Conservation (phyloP, 2,888 invertebrate genomes). For the Lepidocyrtoides sp. region DNA sequence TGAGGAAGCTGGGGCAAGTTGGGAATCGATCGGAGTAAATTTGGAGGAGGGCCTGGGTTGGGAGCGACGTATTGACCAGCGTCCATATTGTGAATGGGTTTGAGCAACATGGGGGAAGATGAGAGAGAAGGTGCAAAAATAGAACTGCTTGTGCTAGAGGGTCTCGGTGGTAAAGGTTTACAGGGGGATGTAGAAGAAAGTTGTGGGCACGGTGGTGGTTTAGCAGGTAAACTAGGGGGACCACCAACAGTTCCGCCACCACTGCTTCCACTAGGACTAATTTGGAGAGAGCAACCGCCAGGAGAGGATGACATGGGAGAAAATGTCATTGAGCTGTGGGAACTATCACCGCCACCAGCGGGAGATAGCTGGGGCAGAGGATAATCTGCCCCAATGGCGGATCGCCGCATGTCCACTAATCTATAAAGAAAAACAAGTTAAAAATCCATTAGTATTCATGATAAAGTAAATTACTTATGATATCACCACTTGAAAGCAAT, state of each 20-base stretch:
- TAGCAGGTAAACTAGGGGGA: constrained; percentile 56
- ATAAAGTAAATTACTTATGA: not conserved
- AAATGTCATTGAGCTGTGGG: constrained; percentile 61
- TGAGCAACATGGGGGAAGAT: constrained; percentile 63
- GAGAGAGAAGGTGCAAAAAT: constrained; percentile 66
- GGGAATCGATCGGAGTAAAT: constrained; percentile 82
- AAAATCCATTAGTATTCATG: not conserved
- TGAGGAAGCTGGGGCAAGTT: constrained; percentile 83
- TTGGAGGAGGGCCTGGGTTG: constrained; percentile 47
- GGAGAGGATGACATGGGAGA: constrained; percentile 64
- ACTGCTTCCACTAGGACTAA: constrained; percentile 53
- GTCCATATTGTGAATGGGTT: constrained; percentile 53
- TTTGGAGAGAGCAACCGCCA: constrained; percentile 73
- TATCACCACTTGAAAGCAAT: not conserved
- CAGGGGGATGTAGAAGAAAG: constrained; percentile 54
- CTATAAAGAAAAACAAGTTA: constrained; percentile 69
- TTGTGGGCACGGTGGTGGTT: constrained; percentile 47
- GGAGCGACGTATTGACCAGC: constrained; percentile 59
- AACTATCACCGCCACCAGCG: constrained; percentile 59
- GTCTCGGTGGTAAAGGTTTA: constrained; percentile 83
- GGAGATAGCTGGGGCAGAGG: constrained; percentile 57
- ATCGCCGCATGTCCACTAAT: constrained; percentile 84
- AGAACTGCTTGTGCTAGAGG: constrained; percentile 84
- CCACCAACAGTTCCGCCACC: not conserved
- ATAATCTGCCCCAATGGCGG: constrained; percentile 81